phyloP scores from a whole-genome alignment of 2,113 vertebrate species.

The Elachura formosa region DNA sequence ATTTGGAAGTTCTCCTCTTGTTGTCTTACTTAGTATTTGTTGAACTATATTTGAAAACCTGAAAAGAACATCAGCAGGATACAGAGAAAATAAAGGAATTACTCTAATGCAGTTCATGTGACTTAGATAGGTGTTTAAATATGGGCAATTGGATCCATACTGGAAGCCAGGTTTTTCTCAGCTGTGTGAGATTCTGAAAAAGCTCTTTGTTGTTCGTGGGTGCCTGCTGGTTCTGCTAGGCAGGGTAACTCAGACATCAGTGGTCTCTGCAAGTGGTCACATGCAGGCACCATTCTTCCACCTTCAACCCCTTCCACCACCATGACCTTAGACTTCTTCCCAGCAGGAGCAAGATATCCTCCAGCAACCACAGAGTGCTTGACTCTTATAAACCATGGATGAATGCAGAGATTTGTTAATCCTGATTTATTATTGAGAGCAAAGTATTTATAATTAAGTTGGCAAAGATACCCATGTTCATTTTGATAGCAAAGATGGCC shows the following conservation, averaged over 20 bases:
- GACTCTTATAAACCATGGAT: background rate
- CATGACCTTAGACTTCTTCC: background rate
- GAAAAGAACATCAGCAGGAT: background rate
- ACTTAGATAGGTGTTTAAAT: background rate
- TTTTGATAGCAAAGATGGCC: background rate
- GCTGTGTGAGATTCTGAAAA: background rate
- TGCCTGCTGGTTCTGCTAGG: background rate
- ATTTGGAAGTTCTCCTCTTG: background rate
- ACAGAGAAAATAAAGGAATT: background rate
- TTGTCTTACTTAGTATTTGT: background rate
- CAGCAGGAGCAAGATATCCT: background rate
- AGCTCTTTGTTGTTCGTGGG: background rate
- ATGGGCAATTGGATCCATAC: background rate
- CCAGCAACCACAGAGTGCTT: rapidly evolving
- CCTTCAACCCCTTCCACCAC: background rate
- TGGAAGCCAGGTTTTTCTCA: background rate
- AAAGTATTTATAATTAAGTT: background rate
- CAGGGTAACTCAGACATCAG: background rate
- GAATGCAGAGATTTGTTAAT: background rate
- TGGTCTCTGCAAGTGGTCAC: background rate
- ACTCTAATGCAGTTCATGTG: background rate
- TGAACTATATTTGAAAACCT: background rate
- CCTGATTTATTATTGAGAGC: background rate
- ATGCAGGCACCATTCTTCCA: background rate
- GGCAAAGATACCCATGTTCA: rapidly evolving